phyloP scores from a whole-genome alignment of 2,113 vertebrate species.

The Opisthocomus hoazin region DNA sequence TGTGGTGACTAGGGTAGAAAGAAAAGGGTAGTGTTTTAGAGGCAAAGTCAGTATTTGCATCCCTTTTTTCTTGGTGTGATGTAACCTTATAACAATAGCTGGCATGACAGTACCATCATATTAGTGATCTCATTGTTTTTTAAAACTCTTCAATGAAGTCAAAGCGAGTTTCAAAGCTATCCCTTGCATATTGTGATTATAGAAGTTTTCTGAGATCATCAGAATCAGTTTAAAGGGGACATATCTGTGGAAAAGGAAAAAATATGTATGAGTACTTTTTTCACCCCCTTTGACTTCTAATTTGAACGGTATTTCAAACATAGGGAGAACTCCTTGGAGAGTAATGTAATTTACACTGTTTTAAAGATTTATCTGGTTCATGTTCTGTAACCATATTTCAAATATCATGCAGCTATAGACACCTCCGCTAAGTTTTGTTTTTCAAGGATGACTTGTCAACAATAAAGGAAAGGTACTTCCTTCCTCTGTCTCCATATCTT shows the following conservation, averaged over 20 bases:
- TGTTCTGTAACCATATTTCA: not conserved
- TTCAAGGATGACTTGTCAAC: not conserved
- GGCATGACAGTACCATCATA: not conserved
- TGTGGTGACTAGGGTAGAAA: not conserved
- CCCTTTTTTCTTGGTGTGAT: not conserved
- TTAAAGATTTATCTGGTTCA: not conserved
- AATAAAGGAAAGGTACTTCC: not conserved
- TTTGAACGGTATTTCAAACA: not conserved
- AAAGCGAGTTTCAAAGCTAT: not conserved
- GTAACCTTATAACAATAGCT: not conserved
- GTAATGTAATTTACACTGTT: not conserved
- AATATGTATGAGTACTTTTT: not conserved
- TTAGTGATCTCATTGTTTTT: not conserved
- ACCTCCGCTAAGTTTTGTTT: not conserved
- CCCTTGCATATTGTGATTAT: not conserved
- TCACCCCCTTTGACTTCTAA: not conserved
- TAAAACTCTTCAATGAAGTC: not conserved
- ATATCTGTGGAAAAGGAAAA: not conserved
- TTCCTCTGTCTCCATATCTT: not conserved
- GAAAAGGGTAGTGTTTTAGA: not conserved
- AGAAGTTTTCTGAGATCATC: not conserved
- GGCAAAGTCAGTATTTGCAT: not conserved
- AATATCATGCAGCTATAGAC: not conserved
- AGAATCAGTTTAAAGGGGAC: not conserved
- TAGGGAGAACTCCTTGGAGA: not conserved